Evolutionary conservation across 2,113 vertebrate genomes (phyloP).

Genomic region (Serinus canaria): DNA sequence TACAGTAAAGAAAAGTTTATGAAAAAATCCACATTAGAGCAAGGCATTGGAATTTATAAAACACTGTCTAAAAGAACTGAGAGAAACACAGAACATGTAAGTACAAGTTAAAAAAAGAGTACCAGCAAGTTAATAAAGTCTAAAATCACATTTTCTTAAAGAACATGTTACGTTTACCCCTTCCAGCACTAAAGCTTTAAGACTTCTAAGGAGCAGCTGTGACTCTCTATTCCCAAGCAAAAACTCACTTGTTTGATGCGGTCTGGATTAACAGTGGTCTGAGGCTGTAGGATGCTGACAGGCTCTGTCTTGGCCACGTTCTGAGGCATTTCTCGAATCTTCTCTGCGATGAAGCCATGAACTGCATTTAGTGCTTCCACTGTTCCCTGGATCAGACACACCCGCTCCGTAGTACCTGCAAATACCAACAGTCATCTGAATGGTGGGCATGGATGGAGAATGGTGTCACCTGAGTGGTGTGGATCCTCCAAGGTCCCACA

Average conservation of each 20-base stretch:
- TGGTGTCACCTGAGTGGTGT: neutral
- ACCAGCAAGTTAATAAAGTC: constrained; percentile 5
- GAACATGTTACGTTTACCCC: neutral
- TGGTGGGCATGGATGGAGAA: neutral
- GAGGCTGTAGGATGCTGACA: constrained; percentile 98
- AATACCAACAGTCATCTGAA: constrained; percentile 17
- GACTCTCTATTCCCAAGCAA: constrained; percentile 69
- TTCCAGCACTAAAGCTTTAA: constrained; percentile 32
- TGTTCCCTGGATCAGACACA: constrained; percentile 99
- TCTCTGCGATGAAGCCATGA: constrained; percentile 99
- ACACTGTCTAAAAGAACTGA: constrained; percentile 7
- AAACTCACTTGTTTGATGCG: constrained; percentile 98
- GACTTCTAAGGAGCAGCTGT: constrained; percentile 54
- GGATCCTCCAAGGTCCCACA: neutral
- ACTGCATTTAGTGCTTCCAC: constrained; percentile 98
- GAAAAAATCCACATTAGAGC: neutral
- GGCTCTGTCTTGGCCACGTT: constrained; percentile 98
- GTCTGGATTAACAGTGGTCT: constrained; percentile 98
- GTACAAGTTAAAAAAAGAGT: neutral
- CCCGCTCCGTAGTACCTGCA: constrained; percentile 96
- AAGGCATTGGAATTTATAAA: neutral
- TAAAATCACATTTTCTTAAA: constrained; percentile 9
- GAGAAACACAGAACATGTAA: neutral
- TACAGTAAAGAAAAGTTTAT: neutral
- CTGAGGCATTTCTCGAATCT: constrained; percentile 99